These are phyloP conservation scores for Ips typographus DNA, from an alignment of 1,140 invertebrate genomes.

Conservation along the genomic window DNA sequence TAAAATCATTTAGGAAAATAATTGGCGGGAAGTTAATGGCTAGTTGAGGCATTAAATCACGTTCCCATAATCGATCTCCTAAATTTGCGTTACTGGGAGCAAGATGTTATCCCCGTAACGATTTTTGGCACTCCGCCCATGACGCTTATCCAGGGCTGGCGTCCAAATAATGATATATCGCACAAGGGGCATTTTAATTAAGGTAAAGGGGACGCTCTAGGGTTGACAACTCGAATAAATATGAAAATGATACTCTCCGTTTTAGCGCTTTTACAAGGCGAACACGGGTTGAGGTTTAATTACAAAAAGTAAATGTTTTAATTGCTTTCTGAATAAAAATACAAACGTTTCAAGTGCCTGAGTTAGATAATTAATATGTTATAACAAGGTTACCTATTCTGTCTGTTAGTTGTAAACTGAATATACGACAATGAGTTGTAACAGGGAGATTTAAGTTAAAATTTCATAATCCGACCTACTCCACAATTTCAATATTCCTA, in stretches of 20 bases:
- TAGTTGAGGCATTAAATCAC: slow-evolving; percentile 2
- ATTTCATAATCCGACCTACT: too few relatives aligned
- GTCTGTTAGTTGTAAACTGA: too few relatives aligned
- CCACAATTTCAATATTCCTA: too few relatives aligned
- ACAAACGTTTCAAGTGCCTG: too few relatives aligned
- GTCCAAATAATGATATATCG: slow-evolving; percentile 33
- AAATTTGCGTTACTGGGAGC: slow-evolving; percentile 11
- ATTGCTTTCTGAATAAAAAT: too few relatives aligned
- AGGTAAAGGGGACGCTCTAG: slow-evolving; percentile 26
- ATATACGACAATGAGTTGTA: too few relatives aligned
- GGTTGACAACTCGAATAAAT: slow-evolving; percentile 23
- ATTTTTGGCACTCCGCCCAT: slow-evolving; percentile 17
- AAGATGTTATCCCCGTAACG: slow-evolving; percentile 16
- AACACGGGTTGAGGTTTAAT: too few relatives aligned
- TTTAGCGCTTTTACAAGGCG: background rate
- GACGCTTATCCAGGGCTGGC: slow-evolving; percentile 14
- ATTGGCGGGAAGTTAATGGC: background rate
- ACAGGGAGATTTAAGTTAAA: too few relatives aligned
- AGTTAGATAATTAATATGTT: too few relatives aligned
- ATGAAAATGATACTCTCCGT: slow-evolving; percentile 17
- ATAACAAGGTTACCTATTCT: too few relatives aligned
- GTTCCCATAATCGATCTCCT: slow-evolving; percentile 4
- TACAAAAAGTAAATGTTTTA: too few relatives aligned
- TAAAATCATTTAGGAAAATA: slow-evolving; percentile 1
- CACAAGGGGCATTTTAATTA: slow-evolving; percentile 28